Conservation (phyloP, 2,113 vertebrate species). For the Solenodon paradoxus region DNA sequence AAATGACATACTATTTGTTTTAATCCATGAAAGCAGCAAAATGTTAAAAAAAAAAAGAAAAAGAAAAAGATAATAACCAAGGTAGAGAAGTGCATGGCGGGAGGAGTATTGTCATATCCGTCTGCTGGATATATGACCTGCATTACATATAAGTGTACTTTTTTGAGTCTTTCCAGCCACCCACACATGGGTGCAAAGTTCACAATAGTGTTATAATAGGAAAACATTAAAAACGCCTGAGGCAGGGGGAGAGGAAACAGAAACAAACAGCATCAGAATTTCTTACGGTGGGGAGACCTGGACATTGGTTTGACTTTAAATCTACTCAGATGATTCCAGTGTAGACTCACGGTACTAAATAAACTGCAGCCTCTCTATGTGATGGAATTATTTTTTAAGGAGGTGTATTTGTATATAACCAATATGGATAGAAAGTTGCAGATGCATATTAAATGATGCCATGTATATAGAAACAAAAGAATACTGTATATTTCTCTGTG, state of each 20-base stretch:
- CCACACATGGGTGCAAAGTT: background rate
- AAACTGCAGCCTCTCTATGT: background rate
- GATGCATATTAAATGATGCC: background rate
- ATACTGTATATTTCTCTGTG: background rate
- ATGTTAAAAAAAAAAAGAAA: background rate
- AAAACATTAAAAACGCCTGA: background rate
- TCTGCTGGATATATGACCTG: background rate
- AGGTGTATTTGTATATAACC: background rate
- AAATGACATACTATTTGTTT: background rate
- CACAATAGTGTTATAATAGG: background rate
- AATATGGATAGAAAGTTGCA: background rate
- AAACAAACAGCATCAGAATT: background rate
- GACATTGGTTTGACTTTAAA: background rate
- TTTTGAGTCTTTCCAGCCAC: background rate
- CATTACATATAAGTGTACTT: background rate
- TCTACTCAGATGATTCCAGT: background rate
- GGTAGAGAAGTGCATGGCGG: background rate
- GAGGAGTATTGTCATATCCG: background rate
- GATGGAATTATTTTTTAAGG: background rate
- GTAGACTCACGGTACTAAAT: no score
- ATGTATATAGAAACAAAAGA: background rate
- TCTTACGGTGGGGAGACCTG: background rate
- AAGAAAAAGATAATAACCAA: background rate
- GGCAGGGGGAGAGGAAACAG: background rate
- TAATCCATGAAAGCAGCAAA: background rate